A percentile compares a stretch with the other conserved stretches of the same genome.
Evolutionary conservation across 2,797 vertebrate species (phyloP).

Genomic region (Gorsachius magnificus): DNA sequence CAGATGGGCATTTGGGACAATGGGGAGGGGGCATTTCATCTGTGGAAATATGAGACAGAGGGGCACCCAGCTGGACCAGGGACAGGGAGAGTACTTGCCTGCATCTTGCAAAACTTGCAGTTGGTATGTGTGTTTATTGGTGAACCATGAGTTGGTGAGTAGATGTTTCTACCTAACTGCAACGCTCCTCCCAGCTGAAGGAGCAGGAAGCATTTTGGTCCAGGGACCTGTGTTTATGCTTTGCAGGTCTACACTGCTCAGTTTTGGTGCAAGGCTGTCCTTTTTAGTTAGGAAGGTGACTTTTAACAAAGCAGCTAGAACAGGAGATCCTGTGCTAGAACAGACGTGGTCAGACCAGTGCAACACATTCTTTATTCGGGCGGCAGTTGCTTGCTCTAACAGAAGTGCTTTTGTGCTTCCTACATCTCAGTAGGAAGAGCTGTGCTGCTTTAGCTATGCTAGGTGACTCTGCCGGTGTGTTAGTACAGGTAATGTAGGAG

Average conservation of each 20-base stretch:
- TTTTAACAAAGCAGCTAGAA: neutral
- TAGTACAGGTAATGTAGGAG: neutral
- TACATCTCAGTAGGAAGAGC: neutral
- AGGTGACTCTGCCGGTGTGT: neutral
- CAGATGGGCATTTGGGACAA: neutral
- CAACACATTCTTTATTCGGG: neutral
- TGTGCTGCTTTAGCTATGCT: neutral
- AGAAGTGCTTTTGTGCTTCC: neutral
- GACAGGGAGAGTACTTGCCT: neutral
- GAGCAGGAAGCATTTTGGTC: neutral
- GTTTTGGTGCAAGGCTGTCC: neutral
- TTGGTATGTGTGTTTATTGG: neutral
- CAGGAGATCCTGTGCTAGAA: neutral
- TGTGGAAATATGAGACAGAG: fast-evolving
- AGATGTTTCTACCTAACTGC: neutral
- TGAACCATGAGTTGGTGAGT: neutral
- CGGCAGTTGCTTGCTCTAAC: neutral
- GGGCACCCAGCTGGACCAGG: neutral
- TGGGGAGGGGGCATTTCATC: neutral
- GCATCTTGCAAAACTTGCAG: neutral
- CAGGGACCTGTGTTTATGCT: neutral
- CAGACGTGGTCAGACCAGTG: neutral
- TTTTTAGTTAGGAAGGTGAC: neutral
- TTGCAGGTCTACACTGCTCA: neutral
- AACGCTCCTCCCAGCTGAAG: neutral